Base-by-base conservation (phyloP, 2,888 invertebrate genomes). In the Pristionchus exspectatus region DNA sequence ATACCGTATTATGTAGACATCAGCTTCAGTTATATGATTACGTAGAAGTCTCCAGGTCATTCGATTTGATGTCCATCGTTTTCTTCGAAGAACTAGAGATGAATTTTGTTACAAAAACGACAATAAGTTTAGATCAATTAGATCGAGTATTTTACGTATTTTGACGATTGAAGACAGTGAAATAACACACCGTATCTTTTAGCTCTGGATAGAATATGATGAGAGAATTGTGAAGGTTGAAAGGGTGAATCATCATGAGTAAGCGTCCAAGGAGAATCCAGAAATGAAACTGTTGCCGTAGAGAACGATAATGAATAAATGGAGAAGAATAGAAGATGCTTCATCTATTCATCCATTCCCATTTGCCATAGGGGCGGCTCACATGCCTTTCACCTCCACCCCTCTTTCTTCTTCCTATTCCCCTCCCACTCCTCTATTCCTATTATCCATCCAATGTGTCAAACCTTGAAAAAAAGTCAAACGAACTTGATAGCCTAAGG, bases 1-100 rank as follows among this genome's bases (percentile, higher is more conserved):
- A 33, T 63, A 91, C 92, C 92, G 91, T 72, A 92, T 90, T n/a
- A 92, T 92, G 81, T 90, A 92, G 27, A 90, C 81, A 88, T 92
- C 92, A 16, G 90, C 91, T 9, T 91, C 91, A 16, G 90, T 84
- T 1, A 92, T 90, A 74, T 92, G 92, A 38, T 90, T 89, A 0
- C 91, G 86, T 59, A 90, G 90, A 44, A 92, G 88, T 72, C 91
- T 90, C 92, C 92, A 92, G 3, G 90, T 91, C 33, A 92, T 86
- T 12, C 59, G 87, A 72, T 90, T 90, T 30, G 90, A 90, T 27
- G 84, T 90, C 92, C 92, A 92, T 87, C 92, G 90, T 74, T 91
- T 91, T 54, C 90, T 90, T 54, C 91, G 89, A 2, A 91, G 85
- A 16, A 91, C 92, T 92, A 72, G 30, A 91, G 84, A 54, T 18